A percentile compares a stretch with the other conserved stretches of the same genome.
phyloP scores from a whole-genome alignment of 2,113 vertebrate genomes.

The Pedionomus torquatus region DNA sequence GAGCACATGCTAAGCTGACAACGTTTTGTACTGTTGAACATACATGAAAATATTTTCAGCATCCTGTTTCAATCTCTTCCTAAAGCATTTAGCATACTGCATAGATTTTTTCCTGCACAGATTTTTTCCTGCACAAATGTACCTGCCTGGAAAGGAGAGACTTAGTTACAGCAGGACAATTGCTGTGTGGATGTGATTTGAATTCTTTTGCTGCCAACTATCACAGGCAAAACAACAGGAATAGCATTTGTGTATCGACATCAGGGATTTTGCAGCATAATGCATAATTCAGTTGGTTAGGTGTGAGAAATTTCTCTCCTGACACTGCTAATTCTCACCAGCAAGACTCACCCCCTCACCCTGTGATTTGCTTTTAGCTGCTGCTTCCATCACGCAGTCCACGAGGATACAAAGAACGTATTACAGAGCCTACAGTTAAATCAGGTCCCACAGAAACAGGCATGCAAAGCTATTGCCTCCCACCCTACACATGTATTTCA shows the following conservation, averaged over 20 bases:
- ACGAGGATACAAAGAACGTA: not conserved
- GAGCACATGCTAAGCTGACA: rapidly evolving
- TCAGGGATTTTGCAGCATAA: constrained; percentile 21
- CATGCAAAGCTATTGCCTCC: not conserved
- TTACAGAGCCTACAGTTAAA: not conserved
- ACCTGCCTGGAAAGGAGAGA: not conserved
- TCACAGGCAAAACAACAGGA: constrained; percentile 23
- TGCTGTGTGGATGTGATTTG: constrained; percentile 34
- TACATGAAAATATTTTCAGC: not conserved
- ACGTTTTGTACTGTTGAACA: not conserved
- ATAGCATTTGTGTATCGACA: not conserved
- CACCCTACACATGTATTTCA: not conserved
- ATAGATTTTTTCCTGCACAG: not conserved
- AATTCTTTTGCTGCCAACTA: constrained; percentile 60
- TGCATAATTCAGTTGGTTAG: constrained; percentile 11
- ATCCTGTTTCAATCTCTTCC: not conserved
- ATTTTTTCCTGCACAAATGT: not conserved
- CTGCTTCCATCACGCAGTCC: constrained; percentile 1
- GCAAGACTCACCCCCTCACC: constrained; percentile 8
- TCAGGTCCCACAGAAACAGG: not conserved
- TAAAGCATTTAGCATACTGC: not conserved
- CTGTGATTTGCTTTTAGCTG: constrained; percentile 3
- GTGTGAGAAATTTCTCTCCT: constrained; percentile 30
- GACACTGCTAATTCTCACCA: constrained; percentile 14
- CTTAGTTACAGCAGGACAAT: constrained; percentile 42